Conservation (phyloP, 1,140 invertebrate genomes). For the Neotoxoptera formosana region DNA sequence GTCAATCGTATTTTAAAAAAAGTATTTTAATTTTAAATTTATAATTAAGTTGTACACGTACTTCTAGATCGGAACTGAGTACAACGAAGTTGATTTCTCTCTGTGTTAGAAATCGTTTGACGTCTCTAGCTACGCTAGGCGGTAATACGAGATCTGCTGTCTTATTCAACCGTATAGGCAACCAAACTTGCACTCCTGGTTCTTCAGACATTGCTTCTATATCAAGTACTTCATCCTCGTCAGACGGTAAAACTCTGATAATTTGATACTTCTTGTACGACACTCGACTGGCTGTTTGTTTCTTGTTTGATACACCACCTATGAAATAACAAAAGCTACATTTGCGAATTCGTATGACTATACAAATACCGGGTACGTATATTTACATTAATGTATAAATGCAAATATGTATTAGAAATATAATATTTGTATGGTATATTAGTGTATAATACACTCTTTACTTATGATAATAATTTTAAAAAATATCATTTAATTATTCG, state of each 20-base stretch:
- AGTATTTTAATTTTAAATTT: background rate
- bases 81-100: conserved; percentile 73
- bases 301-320: background rate
- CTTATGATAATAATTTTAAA: no score
- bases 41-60: conserved; percentile 62
- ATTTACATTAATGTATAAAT: no score
- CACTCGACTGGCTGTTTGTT: background rate
- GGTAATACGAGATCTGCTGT: conserved; percentile 77
- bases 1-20: background rate
- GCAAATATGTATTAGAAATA: no score
- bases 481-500: no score
- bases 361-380: background rate
- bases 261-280: conserved; percentile 60
- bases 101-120: conserved; percentile 72
- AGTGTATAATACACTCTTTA: no score
- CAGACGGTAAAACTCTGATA: conserved; percentile 56
- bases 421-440: no score
- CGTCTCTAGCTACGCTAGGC: conserved; percentile 70
- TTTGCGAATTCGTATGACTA: no score
- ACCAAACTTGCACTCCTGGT: conserved; percentile 69
- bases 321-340: background rate
- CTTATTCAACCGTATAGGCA: conserved; percentile 66
- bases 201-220: conserved; percentile 64
- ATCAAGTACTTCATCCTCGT: conserved; percentile 58
- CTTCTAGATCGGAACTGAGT: conserved; percentile 77